Percentiles rank a stretch among this genome's conserved stretches.
Conservation (phyloP, 2,797 vertebrate species). For the Delichon dasypus region DNA sequence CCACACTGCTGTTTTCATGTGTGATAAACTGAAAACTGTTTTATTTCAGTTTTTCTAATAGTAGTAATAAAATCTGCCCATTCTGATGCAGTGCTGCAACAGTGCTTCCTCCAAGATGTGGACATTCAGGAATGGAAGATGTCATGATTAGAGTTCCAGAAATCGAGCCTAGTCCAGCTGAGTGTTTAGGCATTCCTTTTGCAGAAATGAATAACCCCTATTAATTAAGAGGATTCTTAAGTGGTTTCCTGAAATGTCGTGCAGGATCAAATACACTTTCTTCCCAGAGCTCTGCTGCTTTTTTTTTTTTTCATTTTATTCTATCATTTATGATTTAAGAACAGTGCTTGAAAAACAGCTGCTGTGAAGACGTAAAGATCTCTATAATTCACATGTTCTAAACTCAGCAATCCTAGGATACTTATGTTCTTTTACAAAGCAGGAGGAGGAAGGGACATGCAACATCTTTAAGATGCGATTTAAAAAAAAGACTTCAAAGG, state of each 20-base stretch:
- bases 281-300: neutral
- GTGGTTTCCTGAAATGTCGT: neutral
- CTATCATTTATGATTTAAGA: constrained; percentile 20
- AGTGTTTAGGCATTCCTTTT: neutral
- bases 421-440: constrained; percentile 25
- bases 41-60: neutral
- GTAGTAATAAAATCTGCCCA: neutral
- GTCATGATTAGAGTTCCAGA: neutral
- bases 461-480: neutral
- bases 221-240: constrained; percentile 8
- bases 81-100: neutral
- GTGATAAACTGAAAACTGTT: neutral
- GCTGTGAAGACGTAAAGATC: constrained; percentile 7
- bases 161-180: neutral
- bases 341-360: constrained; percentile 9
- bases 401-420: constrained; percentile 14
- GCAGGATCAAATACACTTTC: constrained; percentile 5
- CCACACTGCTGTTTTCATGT: neutral
- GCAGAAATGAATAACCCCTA: neutral
- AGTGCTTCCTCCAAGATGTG: neutral
- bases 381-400: constrained; percentile 26
- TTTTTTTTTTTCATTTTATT: neutral
- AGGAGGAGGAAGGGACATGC: neutral
- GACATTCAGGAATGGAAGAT: neutral
- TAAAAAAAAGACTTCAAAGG: neutral